Percentiles rank a stretch among this genome's conserved stretches.
Conservation (phyloP, 2,113 vertebrate genomes). For the Lamprotornis superbus region DNA sequence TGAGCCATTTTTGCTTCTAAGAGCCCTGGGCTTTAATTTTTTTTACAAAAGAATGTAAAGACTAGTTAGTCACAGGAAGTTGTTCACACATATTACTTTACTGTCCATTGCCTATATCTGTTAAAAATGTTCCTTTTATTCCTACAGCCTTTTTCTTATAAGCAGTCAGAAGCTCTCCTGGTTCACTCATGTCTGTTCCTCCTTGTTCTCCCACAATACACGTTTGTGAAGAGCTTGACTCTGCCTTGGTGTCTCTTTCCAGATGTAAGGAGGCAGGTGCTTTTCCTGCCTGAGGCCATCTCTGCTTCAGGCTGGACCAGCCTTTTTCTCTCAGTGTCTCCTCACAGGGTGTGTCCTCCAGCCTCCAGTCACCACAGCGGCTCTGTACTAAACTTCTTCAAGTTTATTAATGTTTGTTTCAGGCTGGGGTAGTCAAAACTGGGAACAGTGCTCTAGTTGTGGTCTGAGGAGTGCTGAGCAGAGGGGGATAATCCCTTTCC, state of each 20-base stretch:
- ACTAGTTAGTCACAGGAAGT: background rate
- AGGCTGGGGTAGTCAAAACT: background rate
- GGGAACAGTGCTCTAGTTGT: background rate
- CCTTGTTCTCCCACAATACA: fast-evolving
- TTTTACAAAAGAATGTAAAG: background rate
- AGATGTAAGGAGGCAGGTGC: background rate
- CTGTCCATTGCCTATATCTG: background rate
- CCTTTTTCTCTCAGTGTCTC: background rate
- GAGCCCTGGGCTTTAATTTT: background rate
- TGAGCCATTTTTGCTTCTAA: background rate
- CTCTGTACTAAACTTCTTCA: background rate
- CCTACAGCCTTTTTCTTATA: background rate
- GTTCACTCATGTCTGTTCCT: background rate
- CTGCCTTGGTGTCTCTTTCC: background rate
- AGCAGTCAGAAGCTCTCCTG: background rate
- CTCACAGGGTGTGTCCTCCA: background rate
- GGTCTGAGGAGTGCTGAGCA: background rate
- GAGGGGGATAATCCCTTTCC: background rate
- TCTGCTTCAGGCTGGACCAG: background rate
- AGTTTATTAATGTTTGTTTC: background rate
- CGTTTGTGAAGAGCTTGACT: background rate
- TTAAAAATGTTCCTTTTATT: background rate
- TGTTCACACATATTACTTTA: background rate
- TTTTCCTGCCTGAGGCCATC: background rate
- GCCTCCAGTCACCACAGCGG: background rate